Evolutionary conservation across 2,113 vertebrate species (phyloP), one percentile per base, ranked within the genome.

Genomic region (Phyllostomus discolor): DNA sequence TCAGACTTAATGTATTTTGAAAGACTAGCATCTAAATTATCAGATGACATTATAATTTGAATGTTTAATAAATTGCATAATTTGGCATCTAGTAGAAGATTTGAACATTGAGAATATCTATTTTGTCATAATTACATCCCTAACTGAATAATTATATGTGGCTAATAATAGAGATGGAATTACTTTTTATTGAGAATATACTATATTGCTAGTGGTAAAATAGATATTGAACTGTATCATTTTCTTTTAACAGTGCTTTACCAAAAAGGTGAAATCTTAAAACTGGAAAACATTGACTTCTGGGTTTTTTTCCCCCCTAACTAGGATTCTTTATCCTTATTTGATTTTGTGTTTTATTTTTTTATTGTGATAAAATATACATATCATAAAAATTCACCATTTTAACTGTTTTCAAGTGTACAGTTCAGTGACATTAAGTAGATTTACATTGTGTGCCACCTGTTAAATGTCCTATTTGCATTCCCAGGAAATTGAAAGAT

Each of bases 401-500:
- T 70, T 85, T 59, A 46, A 43, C 54, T 15, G n/a, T 76, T 75
- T 48, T 79, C 52, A 48, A 70, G 31, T 2, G 16, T 46, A 59
- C n/a, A n/a, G 9, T 52, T 92, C 22, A 81, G 9, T 87, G 75
- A 54, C 4, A n/a, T 88, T 52, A 75, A 79, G 22, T 81, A 70
- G 26, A 52, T 89, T 83, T 62, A 88, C 38, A 81, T 19, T 20
- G 72, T 83, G 26, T 83, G 15, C 20, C 64, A 9, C 35, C 7
- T 92, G 26, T 52, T 79, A 95, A 93, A 7, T 69, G 52, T 91
- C 22, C 10, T 85, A 1, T 88, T 79, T 54, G 4, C 50, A 80
- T 76, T 95, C 91, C 8, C 15, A 91, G 73, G 64, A 88, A 88
- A 93, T 88, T 85, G 69, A 70, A 88, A 88, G 15, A 59, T 69